phyloP scores from a whole-genome alignment of 2,888 invertebrate species.

The Graphium colonna region DNA sequence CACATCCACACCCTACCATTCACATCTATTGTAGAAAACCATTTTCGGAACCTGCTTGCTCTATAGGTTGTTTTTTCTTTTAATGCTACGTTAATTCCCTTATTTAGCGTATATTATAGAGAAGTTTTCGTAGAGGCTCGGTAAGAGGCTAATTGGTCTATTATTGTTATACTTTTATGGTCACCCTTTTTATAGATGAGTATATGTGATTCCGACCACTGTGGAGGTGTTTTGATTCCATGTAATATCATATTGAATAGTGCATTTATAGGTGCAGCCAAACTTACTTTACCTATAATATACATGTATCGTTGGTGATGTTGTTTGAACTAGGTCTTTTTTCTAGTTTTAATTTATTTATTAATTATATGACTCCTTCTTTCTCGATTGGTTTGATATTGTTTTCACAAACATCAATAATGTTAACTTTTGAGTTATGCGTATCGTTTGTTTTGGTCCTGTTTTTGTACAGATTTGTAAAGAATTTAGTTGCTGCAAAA shows the following conservation, averaged over 20 bases:
- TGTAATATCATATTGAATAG: no score
- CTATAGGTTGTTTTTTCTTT: neutral
- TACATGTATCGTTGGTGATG: neutral
- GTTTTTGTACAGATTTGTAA: slow-evolving; percentile 21
- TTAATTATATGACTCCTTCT: no score
- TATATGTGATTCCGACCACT: no score
- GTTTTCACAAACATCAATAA: neutral
- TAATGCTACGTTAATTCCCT: neutral
- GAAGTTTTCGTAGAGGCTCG: neutral
- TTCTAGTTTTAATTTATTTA: neutral
- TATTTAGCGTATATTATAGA: neutral
- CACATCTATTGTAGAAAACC: neutral
- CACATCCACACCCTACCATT: no score
- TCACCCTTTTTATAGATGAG: neutral
- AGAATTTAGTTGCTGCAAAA: slow-evolving; percentile 20
- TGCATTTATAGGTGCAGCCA: no score
- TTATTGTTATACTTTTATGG: neutral
- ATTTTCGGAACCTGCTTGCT: neutral
- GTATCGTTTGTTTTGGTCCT: neutral
- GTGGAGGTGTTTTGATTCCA: no score
- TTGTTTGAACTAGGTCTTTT: neutral
- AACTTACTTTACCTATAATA: no score
- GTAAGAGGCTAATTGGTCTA: neutral
- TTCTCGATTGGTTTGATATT: no score
- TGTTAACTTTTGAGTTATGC: neutral